Evolutionary conservation across 2,888 invertebrate genomes (phyloP).

Genomic region (Rhamnusium bicolor): DNA sequence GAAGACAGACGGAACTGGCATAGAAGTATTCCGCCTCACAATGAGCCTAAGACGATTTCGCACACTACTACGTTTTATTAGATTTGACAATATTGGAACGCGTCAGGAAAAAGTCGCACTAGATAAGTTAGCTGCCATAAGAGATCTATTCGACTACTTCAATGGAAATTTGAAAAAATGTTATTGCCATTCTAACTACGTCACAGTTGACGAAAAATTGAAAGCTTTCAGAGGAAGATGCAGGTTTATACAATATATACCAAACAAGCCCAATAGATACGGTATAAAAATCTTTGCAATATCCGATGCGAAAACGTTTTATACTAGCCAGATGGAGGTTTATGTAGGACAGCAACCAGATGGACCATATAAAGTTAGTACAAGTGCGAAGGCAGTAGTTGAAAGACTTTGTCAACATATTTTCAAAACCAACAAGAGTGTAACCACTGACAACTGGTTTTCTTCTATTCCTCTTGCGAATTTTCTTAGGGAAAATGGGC

Average conservation of each 20-base stretch:
- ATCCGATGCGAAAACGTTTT: conserved; percentile 4
- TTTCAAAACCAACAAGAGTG: not conserved
- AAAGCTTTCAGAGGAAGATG: not conserved
- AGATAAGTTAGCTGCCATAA: conserved; percentile 15
- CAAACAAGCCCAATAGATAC: conserved; percentile 5
- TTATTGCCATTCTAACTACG: not conserved
- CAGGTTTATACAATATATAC: not conserved
- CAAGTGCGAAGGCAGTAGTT: not conserved
- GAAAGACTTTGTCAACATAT: not conserved
- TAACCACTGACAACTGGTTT: not conserved
- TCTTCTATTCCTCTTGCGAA: not conserved
- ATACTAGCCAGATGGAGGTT: not conserved
- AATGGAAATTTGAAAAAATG: conserved; percentile 5
- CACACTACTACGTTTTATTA: no score
- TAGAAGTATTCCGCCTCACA: conserved; percentile 14
- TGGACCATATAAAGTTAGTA: not conserved
- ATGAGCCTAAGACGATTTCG: conserved; percentile 19
- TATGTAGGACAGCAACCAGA: no score
- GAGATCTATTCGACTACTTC: conserved; percentile 9
- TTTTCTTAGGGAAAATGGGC: not conserved
- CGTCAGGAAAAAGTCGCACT: conserved; percentile 10
- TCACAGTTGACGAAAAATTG: not conserved
- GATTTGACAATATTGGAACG: conserved; percentile 25
- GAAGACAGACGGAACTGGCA: conserved; percentile 30
- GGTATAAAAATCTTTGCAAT: not conserved